Evolutionary conservation across 2,797 vertebrate species (phyloP), one percentile per base, ranked within the genome.

Genomic region (Perodicticus potto): DNA sequence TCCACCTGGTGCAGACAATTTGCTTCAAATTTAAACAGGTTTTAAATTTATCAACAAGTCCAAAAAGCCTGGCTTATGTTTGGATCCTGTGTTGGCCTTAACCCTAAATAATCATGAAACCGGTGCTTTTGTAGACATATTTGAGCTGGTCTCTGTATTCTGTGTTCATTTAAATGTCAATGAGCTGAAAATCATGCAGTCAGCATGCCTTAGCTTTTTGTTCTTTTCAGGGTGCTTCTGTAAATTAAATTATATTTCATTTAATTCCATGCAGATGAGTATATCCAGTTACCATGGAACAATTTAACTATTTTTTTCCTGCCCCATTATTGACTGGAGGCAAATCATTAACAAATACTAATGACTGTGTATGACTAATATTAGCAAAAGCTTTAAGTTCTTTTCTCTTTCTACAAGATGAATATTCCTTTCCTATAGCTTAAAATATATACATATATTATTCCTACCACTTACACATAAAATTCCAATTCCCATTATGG

Each of bases 11-110:
- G 63, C 57, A 72, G 92, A 90, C 69, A 93, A 19, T 74, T 82
- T 93, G 37, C 55, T 93, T 90, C 81, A 95, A 89, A 96, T 91
- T 77, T 77, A 92, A 53, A 85, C 67, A 82, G 57, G 83, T 89
- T 96, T 95, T 92, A 49, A 83, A 96, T 87, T 93, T 95, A 86
- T 86, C 45, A 83, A n/a, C 22, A 23, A 88, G 37, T 88, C 27
- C 88, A 45, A 95, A 86, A 91, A 93, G 23, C 57, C 76, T 82
- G 17, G n/a, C 37, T 74, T 77, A 43, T 86, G n/a, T 87, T 32
- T 87, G 67, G 45, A 55, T 81, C n/a, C 63, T 80, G 53, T 80
- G 53, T 61, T 86, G 73, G 85, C 25, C 80, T 70, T 61, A 65
- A 74, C 22, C n/a, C 63, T 90, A 94, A 93, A 67, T 93, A 67